Base-by-base conservation (phyloP, 2,888 invertebrate species). In the Sinhomidia bicolor region DNA sequence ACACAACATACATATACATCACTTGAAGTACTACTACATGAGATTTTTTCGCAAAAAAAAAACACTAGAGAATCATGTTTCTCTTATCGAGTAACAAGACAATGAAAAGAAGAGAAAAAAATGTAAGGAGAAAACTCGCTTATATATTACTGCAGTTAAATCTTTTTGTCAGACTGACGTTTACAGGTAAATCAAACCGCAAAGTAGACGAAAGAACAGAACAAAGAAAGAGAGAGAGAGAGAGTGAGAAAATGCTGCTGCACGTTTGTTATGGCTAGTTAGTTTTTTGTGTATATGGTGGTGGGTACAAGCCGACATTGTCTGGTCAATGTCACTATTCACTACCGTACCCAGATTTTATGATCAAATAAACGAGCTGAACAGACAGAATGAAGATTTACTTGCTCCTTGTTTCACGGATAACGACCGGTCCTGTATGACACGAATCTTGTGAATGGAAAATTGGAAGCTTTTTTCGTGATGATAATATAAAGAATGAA, bases 361-460 rank as follows among this genome's bases (percentile, higher is more conserved):
- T 78, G 85, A 80, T 79, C 32, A 85, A 85, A 85, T 68, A 85
- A 85, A 85, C 62, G 44, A 68, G 85, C 62, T 57, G 85, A 85
- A 29, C 54, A 78, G 78, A 85, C 78, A 78, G 78, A 85, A 85
- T 62, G 78, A 85, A 85, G 85, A 85, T 85, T 85, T 85, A 85
- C 78, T 78, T 65, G 44, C 76, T 76, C 76, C 60, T 84, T 84
- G 83, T 83, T 83, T 71, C 57, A 60, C 62, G 76, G 54, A 60
- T 84, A 84, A 84, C 84, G 76, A 76, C 78, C 32, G 51, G 12
- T 44, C 17, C 74, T 36, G 85, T 32, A 54, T 80, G 79, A 51
- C 65, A 65, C n/a, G 71, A 83, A 32, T 62, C 41, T 29, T 79
- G 65, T 68, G 54, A 80, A 79, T 85, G 71, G 44, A 85, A n/a